Base-by-base conservation (phyloP, 2,888 invertebrate species). In the Antitype chi region DNA sequence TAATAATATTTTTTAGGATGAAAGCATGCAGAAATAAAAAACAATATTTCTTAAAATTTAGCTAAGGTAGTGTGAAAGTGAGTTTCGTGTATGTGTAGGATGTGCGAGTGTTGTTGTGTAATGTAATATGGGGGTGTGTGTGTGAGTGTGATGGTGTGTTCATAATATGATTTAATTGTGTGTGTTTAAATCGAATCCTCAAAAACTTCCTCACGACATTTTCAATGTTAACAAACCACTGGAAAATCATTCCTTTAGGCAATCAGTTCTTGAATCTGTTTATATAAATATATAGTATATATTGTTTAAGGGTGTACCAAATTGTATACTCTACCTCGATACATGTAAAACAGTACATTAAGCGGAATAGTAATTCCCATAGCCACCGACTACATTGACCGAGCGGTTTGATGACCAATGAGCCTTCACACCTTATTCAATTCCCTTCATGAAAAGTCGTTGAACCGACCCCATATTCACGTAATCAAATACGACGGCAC, bases 341-440 rank as follows among this genome's bases (percentile, higher is more conserved):
- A 78, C 38, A 67, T 78, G 38, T 7, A 15, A 25, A 47, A 47
- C 17, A n/a, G 25, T 32, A 47, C 11, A 13, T 23, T 17, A 52
- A 74, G n/a, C 49, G 13, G 43, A 59, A 64, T n/a, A n/a, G 23
- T 57, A 63, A 32, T 81, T 71, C 72, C 25, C 52, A 11, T 3
- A 57, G 28, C 64, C 8, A n/a, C 43, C 15, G 53, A 59, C 20
- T n/a, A 76, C 20, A 20, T 47, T 77, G 38, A 74, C 77, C 60
- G 20, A 67, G 13, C 13, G 7, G 60, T 68, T 82, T 82, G 23
- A 78, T 52, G 83, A 32, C 82, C 52, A 23, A n/a, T 15, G 66
- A 43, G 28, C 76, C 77, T n/a, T 82, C 55, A 32, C 47, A 71
- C 62, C 67, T 49, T 32, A 81, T 60, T 81, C 67, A 81, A 81